Evolutionary conservation across 2,888 invertebrate genomes (phyloP).

Genomic region (Mesorhabditis spiculigera): DNA sequence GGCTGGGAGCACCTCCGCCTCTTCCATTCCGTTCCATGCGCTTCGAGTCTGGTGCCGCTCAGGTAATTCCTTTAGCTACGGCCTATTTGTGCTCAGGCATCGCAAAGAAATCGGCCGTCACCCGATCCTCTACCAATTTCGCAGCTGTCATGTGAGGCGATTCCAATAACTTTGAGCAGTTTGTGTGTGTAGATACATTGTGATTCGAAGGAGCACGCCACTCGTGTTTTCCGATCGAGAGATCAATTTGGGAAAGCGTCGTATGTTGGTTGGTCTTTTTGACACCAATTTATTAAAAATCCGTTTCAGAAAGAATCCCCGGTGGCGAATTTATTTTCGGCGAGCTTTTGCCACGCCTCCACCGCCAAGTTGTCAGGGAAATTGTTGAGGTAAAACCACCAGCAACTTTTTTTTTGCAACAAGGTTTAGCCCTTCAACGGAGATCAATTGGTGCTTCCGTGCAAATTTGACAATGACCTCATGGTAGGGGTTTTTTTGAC

Average conservation of each 20-base stretch:
- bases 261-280: not conserved
- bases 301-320: not conserved
- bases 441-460: not conserved
- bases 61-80: not conserved
- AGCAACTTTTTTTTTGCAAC: not conserved
- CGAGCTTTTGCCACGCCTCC: conserved; percentile 5
- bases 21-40: not conserved
- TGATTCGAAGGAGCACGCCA: not conserved
- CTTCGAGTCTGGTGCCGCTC: not conserved
- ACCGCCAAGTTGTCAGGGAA: not conserved
- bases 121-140: conserved; percentile 1
- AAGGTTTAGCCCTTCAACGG: not conserved
- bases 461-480: not conserved
- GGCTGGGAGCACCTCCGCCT: not conserved
- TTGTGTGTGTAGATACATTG: not conserved
- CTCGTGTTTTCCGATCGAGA: not conserved
- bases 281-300: not conserved
- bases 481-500: not conserved
- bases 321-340: not conserved
- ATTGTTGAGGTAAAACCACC: conserved; percentile 1
- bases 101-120: not conserved
- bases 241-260: conserved; percentile 1
- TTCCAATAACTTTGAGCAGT: not conserved
- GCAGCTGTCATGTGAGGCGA: conserved; percentile 2
- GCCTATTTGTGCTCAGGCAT: not conserved